Percentiles rank a stretch among this genome's conserved stretches.
Evolutionary conservation across 2,888 invertebrate genomes (phyloP).

Genomic region (Orthosia gracilis): DNA sequence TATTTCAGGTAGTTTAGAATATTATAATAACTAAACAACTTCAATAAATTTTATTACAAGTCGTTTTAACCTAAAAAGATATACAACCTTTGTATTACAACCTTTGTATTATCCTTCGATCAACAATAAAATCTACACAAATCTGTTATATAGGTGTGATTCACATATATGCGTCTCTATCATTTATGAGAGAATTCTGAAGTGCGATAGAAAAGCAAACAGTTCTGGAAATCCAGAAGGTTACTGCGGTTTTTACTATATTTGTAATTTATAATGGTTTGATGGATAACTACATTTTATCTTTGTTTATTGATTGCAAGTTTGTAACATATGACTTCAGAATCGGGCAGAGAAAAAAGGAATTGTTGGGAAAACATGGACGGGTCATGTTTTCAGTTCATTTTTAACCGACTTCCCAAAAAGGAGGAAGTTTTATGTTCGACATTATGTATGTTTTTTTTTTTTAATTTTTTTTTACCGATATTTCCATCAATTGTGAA

Average conservation of each 20-base stretch:
- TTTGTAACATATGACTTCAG: not conserved
- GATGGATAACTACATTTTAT: constrained; percentile 6
- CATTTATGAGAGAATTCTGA: not conserved
- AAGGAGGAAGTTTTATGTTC: no score
- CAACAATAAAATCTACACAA: constrained; percentile 27
- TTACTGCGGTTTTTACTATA: constrained; percentile 48
- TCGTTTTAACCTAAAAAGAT: constrained; percentile 48
- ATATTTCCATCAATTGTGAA: no score
- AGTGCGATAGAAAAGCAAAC: not conserved
- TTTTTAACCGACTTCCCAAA: no score
- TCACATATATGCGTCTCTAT: constrained; percentile 23
- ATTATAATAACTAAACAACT: not conserved
- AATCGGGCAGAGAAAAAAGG: not conserved
- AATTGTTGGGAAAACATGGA: not conserved
- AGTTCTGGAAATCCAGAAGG: constrained; percentile 49
- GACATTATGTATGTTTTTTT: no score
- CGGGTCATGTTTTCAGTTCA: not conserved
- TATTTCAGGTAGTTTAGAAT: no score
- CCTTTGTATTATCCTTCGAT: constrained; percentile 23
- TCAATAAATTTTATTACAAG: not conserved
- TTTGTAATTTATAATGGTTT: constrained; percentile 3
- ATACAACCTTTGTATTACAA: constrained; percentile 11
- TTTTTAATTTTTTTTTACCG: no score
- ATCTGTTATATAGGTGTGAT: constrained; percentile 17
- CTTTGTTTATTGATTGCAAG: constrained; percentile 25